Evolutionary conservation across 2,888 invertebrate genomes (phyloP).

Genomic region (Acronicta leporina): DNA sequence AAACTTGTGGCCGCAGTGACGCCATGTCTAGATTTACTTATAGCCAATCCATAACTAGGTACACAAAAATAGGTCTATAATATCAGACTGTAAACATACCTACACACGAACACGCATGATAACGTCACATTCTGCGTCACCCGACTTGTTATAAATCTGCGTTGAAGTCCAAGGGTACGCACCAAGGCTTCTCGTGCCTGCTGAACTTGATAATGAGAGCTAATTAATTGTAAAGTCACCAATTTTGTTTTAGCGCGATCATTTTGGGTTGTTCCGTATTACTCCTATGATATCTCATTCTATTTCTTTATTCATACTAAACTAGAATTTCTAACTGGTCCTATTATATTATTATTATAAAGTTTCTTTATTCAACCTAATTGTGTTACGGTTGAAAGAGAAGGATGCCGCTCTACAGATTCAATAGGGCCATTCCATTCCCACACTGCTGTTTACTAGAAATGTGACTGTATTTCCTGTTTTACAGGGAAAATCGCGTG

Average conservation of each 20-base stretch:
- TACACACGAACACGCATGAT: slow-evolving; percentile 2
- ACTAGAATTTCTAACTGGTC: too few relatives aligned
- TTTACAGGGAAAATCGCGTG: neutral
- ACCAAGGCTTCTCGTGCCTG: slow-evolving; percentile 22
- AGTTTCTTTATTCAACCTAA: too few relatives aligned
- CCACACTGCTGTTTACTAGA: neutral
- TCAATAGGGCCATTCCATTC: too few relatives aligned
- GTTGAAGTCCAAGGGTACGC: slow-evolving; percentile 21
- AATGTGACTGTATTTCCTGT: neutral
- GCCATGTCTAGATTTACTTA: neutral
- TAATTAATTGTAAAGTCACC: slow-evolving; percentile 24
- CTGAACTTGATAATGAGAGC: slow-evolving; percentile 24
- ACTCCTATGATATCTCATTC: too few relatives aligned
- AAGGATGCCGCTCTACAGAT: too few relatives aligned
- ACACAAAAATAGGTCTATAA: slow-evolving; percentile 10
- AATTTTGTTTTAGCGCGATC: neutral
- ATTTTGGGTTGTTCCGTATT: too few relatives aligned
- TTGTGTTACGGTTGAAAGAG: too few relatives aligned
- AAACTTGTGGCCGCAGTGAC: neutral
- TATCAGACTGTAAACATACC: neutral
- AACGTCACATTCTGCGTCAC: slow-evolving; percentile 18
- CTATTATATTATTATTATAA: too few relatives aligned
- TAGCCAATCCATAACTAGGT: neutral
- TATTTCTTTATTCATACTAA: too few relatives aligned
- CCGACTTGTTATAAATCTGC: slow-evolving; percentile 1